Evolutionary conservation across 2,113 vertebrate genomes (phyloP).

Genomic region (Anser brachyrhynchus): DNA sequence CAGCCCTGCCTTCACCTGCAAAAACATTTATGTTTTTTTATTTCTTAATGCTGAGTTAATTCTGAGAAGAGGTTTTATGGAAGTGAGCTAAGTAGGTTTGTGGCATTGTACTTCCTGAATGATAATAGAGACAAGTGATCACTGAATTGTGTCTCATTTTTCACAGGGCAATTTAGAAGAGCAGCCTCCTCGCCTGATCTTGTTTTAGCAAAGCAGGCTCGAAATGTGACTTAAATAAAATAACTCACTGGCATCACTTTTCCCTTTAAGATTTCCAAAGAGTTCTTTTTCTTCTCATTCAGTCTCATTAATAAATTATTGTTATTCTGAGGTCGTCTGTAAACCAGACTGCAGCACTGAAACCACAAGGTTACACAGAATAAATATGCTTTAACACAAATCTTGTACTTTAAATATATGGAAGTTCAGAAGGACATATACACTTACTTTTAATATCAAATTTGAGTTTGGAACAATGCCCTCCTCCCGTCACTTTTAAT

Average conservation of each 20-base stretch:
- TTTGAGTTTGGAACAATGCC: neutral
- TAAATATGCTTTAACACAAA: neutral
- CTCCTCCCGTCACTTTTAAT: slow-evolving; percentile 26
- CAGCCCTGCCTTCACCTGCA: neutral
- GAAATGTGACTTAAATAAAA: slow-evolving; percentile 53
- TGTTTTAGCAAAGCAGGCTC: slow-evolving; percentile 5
- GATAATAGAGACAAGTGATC: neutral
- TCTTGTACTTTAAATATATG: neutral
- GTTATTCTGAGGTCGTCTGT: slow-evolving; percentile 33
- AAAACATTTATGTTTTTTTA: neutral
- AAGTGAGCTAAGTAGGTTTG: neutral
- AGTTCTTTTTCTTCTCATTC: slow-evolving; percentile 20
- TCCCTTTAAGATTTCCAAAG: slow-evolving; percentile 48
- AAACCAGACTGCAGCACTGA: slow-evolving; percentile 7
- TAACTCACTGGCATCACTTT: slow-evolving; percentile 3
- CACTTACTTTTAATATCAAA: neutral
- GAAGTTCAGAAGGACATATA: neutral
- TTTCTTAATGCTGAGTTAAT: neutral
- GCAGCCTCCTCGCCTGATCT: neutral
- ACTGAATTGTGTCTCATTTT: neutral
- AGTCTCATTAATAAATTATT: slow-evolving; percentile 40
- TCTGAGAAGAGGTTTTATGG: slow-evolving; percentile 13
- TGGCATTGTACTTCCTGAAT: neutral
- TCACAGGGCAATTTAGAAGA: slow-evolving; percentile 42
- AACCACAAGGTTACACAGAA: slow-evolving; percentile 29